These are phyloP conservation scores for Pogonocichla stellata DNA, from an alignment of 2,113 vertebrate genomes.

Conservation along the genomic window DNA sequence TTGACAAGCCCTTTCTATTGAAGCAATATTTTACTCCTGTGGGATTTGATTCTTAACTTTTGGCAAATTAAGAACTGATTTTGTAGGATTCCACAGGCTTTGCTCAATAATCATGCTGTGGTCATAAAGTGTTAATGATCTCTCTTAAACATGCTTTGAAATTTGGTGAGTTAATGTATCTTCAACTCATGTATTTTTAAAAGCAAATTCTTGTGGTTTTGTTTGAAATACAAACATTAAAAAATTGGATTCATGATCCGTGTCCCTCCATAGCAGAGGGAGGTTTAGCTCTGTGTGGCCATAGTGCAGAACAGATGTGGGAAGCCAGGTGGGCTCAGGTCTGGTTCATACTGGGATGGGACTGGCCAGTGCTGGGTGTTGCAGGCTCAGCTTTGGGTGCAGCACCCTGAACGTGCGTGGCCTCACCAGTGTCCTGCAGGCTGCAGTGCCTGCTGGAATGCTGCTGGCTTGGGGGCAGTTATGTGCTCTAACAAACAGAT, in stretches of 20 bases:
- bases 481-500: neutral
- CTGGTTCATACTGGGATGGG: neutral
- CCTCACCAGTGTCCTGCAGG: neutral
- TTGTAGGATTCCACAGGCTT: neutral
- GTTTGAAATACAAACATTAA: neutral
- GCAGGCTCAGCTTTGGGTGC: neutral
- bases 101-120: neutral
- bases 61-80: neutral
- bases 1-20: neutral
- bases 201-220: accelerated
- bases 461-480: neutral
- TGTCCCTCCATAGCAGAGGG: accelerated
- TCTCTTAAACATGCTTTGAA: neutral
- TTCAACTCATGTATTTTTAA: neutral
- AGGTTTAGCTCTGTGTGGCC: neutral
- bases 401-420: neutral
- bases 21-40: neutral
- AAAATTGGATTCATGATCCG: neutral
- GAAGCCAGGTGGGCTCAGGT: neutral
- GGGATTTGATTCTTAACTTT: neutral
- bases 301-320: neutral
- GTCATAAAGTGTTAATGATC: neutral
- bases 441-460: neutral
- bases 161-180: neutral
- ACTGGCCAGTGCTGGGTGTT: neutral